Conservation (phyloP, 2,797 vertebrate genomes). For the Cyclura pinguis region DNA sequence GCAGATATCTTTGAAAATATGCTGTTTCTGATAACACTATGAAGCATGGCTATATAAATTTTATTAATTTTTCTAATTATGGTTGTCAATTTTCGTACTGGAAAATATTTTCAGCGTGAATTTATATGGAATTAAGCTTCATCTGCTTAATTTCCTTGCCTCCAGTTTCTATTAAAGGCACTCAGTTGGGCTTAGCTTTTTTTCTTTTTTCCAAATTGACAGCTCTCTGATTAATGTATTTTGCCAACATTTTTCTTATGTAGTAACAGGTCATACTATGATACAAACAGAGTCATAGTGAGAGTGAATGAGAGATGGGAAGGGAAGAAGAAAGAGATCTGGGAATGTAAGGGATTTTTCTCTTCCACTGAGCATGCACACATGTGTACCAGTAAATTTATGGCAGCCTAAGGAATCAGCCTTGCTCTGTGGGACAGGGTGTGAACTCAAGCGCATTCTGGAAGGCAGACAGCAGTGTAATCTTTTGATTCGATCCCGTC, state of each 20-base stretch:
- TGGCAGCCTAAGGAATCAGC: conserved; percentile 50
- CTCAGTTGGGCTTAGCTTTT: background rate
- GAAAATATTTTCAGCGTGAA: background rate
- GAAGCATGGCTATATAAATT: background rate
- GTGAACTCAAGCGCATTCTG: conserved; percentile 79
- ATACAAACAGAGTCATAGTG: background rate
- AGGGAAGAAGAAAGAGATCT: background rate
- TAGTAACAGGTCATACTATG: background rate
- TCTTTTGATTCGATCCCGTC: conserved; percentile 86
- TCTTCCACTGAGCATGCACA: background rate
- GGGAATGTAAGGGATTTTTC: background rate
- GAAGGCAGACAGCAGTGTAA: conserved; percentile 85
- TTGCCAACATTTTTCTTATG: background rate
- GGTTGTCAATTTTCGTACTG: background rate
- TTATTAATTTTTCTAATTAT: background rate
- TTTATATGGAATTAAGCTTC: background rate
- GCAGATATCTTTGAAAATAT: background rate
- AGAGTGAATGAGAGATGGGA: background rate
- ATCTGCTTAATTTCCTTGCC: background rate
- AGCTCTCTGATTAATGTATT: background rate
- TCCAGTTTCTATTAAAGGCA: background rate
- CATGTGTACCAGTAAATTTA: conserved; percentile 12
- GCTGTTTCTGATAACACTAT: background rate
- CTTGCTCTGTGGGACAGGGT: conserved; percentile 63
- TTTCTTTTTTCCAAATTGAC: background rate